Evolutionary conservation across 2,797 vertebrate species (phyloP), one percentile per base, ranked within the genome.

Genomic region (Semaprochilodus insignis): DNA sequence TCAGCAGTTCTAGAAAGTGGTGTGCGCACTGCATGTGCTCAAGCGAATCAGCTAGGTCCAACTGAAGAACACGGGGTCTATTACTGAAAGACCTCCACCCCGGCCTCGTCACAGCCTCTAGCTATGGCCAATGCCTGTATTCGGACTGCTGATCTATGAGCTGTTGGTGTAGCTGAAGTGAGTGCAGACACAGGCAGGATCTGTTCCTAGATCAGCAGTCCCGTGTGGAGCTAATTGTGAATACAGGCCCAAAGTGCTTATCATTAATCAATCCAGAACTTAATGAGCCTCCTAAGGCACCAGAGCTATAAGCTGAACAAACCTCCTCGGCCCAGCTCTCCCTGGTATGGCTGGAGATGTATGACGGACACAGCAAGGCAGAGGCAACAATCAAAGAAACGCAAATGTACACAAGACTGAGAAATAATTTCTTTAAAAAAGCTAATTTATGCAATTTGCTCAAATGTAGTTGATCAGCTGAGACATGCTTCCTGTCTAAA

Each of bases 1-100:
- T 91, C 87, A 73, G 88, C 66, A 34, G 66, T 69, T 60, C 60
- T 65, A 79, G 74, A 78, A 31, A 76, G 81, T 60, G 74, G 36
- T 15, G 15, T n/a, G 27, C 4, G 8, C 69, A 54, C 23, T 74
- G 60, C 66, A 74, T 48, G 74, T 82, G 80, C 70, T 81, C 36
- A 60, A 5, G 21, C n/a, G 31, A 36, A 78, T 69, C 54, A 63
- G 36, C 54, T 74, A 83, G 74, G 80, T 74, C 59, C 48, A 82
- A 70, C 75, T 57, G 17, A 74, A 48, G 54, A 83, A 83, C 54
- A 55, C 34, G 14, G 51, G 13, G 54, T 63, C 77, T 21, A 44
- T 62, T 54, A 5, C 51, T 57, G 17, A 62, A 48, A 19, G 16
- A 62, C 55, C 27, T 84, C 40, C n/a, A 16, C 19, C 31, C 17